Conservation (phyloP, 1,140 invertebrate genomes). For the Eriocheir sinensis region DNA sequence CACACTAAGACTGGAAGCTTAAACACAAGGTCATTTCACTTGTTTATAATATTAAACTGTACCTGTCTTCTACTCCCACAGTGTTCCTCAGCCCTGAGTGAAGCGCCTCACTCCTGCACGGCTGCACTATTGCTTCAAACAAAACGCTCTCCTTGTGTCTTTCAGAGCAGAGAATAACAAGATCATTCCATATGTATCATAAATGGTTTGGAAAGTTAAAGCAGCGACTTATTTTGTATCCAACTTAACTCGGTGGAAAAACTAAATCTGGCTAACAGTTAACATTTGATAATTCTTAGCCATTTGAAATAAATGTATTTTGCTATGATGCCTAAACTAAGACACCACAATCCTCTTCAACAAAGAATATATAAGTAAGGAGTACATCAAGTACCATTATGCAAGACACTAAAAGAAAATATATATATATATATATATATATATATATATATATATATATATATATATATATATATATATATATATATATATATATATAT, state of each 20-base stretch:
- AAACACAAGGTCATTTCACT: background rate
- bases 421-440: constrained; percentile 13
- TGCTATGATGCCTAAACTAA: constrained; percentile 6
- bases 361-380: background rate
- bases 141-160: background rate
- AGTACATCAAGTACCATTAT: constrained; percentile 17
- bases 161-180: background rate
- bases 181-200: background rate
- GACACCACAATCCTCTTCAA: background rate
- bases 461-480: constrained; percentile 37
- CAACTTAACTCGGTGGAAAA: background rate
- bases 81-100: background rate
- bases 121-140: background rate
- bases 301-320: background rate
- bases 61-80: background rate
- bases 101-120: background rate
- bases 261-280: background rate
- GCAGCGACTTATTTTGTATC: constrained; percentile 4
- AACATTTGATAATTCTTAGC: background rate
- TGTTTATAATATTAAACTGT: background rate
- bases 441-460: constrained; percentile 43
- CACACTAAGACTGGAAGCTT: background rate
- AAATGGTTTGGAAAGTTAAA: background rate
- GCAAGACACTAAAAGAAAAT: background rate
- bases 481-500: constrained; percentile 43